Evolutionary conservation across 1,140 invertebrate genomes (phyloP), one percentile per base, ranked within the genome.

Genomic region (Pseudomyrmex sp.): DNA sequence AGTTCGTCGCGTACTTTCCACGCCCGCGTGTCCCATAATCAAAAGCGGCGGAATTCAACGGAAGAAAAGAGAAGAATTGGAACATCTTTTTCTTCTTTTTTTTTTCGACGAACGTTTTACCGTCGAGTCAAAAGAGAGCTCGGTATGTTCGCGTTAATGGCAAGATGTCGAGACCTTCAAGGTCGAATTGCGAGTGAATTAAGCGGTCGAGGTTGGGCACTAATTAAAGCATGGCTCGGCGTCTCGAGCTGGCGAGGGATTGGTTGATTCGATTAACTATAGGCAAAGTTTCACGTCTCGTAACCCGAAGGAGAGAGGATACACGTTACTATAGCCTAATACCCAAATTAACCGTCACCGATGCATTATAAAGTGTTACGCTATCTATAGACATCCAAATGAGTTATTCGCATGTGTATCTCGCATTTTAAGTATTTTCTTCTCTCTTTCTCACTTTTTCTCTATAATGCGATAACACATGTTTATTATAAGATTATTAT

Each of bases 151-250:
- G 52, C 63, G 52, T 59, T 69, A 69, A 79, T n/a, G 44, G 65
- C 65, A 70, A 70, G 54, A 80, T 50, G n/a, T n/a, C 59, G 73
- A 46, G 54, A 74, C 46, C 2, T 20, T 54, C 82, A 83, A 76
- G 85, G 82, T 83, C 83, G 23, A 75, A 72, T 26, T 50, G 18
- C 35, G 80, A 76, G 65, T 73, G 63, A 63, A 62, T 85, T 85
- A 73, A 35, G 69, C 82, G 62, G n/a, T 73, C 59, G 84, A 83
- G 84, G 69, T 75, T 83, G 74, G 83, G 48, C 54, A 72, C 74
- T 88, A 88, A 88, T 88, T 88, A 88, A 88, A 88, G 75, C 86
- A 69, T 77, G 58, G 80, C 35, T 85, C 59, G 48, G 50, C 50
- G 65, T 73, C 66, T 82, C 54, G 54, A 65, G 58, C 35, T 72